Evolutionary conservation across 2,888 invertebrate genomes (phyloP).

Genomic region (Tetanocera ferruginea): DNA sequence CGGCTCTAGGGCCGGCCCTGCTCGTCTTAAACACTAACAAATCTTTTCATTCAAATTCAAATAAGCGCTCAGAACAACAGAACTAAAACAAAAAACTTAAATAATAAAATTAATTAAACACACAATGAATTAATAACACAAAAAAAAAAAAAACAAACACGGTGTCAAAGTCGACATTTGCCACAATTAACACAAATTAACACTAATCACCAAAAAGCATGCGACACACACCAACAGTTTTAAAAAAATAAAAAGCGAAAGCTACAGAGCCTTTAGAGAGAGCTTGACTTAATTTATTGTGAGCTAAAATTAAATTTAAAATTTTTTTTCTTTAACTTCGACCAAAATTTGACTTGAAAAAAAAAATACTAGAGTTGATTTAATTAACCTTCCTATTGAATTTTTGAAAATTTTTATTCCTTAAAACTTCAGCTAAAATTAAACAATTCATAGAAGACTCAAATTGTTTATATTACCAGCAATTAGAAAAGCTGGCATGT

Average conservation of each 20-base stretch:
- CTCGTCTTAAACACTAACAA: too few species aligned
- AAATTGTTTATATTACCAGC: too few species aligned
- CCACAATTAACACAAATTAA: conserved; percentile 15
- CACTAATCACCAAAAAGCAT: conserved; percentile 12
- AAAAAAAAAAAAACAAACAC: neutral
- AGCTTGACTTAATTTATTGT: neutral
- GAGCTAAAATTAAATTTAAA: neutral
- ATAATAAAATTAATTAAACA: too few species aligned
- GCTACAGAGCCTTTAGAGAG: too few species aligned
- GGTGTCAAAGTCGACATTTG: neutral
- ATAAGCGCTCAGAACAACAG: too few species aligned
- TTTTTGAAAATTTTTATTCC: neutral
- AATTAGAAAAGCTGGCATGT: too few species aligned
- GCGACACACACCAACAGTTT: neutral
- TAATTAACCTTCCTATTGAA: neutral
- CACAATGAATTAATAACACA: neutral
- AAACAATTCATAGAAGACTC: neutral
- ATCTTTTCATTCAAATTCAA: too few species aligned
- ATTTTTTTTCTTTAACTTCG: too few species aligned
- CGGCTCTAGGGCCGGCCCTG: too few species aligned
- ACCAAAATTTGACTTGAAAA: too few species aligned
- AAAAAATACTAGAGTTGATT: neutral
- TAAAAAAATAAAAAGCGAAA: neutral
- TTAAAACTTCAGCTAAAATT: neutral
- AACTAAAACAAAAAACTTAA: too few species aligned